Evolutionary conservation across 2,888 invertebrate genomes (phyloP).

Genomic region (Dynastes tityus): DNA sequence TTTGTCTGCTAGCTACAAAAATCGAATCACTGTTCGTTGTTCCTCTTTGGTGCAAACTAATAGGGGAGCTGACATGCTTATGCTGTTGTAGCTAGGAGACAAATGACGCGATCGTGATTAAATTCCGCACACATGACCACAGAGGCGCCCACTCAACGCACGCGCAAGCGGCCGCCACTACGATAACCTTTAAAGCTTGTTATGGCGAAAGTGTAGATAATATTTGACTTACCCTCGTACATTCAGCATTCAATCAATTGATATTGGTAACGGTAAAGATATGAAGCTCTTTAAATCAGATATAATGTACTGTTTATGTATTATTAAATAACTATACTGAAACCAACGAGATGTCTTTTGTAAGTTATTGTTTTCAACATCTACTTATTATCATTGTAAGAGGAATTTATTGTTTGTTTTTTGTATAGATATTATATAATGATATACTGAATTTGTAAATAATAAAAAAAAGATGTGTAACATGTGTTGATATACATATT

Average conservation of each 20-base stretch:
- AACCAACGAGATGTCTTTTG: constrained; percentile 34
- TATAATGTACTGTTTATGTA: constrained; percentile 20
- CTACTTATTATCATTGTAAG: constrained; percentile 9
- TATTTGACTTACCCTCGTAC: too few relatives aligned
- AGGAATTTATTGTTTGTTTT: constrained; percentile 33
- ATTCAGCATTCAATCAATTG: background rate
- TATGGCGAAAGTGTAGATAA: too few relatives aligned
- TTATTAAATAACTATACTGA: constrained; percentile 34
- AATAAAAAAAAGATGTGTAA: constrained; percentile 34
- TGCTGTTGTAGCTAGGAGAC: too few relatives aligned
- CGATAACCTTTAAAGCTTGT: too few relatives aligned
- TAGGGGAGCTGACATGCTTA: too few relatives aligned
- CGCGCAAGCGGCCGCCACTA: too few relatives aligned
- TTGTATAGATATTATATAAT: constrained; percentile 37
- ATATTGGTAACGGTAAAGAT: constrained; percentile 2
- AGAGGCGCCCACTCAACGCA: too few relatives aligned
- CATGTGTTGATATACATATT: constrained; percentile 49
- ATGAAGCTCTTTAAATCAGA: constrained; percentile 3
- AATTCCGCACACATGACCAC: too few relatives aligned
- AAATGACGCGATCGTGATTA: too few relatives aligned
- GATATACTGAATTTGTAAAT: constrained; percentile 41
- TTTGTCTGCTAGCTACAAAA: too few relatives aligned
- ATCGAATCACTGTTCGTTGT: too few relatives aligned
- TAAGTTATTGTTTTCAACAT: constrained; percentile 28
- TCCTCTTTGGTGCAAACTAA: too few relatives aligned